phyloP scores from a whole-genome alignment of 1,140 invertebrate genomes.

The Meloidogyne chitwoodi region DNA sequence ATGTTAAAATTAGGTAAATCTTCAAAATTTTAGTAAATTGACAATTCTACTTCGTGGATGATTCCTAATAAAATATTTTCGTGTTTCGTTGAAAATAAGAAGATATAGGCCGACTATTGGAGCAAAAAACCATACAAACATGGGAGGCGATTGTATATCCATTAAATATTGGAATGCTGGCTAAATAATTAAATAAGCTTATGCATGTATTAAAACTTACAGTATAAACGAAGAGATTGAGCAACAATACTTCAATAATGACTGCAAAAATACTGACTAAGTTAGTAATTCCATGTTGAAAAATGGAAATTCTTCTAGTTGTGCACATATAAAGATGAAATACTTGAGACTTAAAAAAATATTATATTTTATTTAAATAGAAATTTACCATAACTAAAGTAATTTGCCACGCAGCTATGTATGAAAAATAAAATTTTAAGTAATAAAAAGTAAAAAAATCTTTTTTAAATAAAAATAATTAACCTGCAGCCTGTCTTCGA shows the following conservation, averaged over 20 bases:
- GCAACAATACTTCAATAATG: constrained; percentile 54
- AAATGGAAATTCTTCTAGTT: constrained; percentile 55
- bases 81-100: constrained; percentile 40
- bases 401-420: constrained; percentile 53
- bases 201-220: neutral
- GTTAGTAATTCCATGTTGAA: constrained; percentile 57
- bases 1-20: no score
- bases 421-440: neutral
- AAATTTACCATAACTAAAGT: constrained; percentile 49
- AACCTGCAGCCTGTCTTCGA: constrained; percentile 47
- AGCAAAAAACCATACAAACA: constrained; percentile 46
- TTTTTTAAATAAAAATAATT: neutral
- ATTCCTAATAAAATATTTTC: constrained; percentile 49
- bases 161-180: constrained; percentile 58
- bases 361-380: neutral
- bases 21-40: constrained; percentile 44
- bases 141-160: constrained; percentile 50
- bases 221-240: constrained; percentile 57
- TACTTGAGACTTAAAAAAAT: constrained; percentile 35
- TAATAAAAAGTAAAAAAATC: neutral
- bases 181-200: neutral
- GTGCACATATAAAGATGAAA: constrained; percentile 60
- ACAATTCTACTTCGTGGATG: constrained; percentile 50
- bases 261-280: constrained; percentile 55
- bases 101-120: constrained; percentile 50